Evolutionary conservation across 1,140 invertebrate genomes (phyloP), one percentile per base, ranked within the genome.

Genomic region (Lepidurus packardi): DNA sequence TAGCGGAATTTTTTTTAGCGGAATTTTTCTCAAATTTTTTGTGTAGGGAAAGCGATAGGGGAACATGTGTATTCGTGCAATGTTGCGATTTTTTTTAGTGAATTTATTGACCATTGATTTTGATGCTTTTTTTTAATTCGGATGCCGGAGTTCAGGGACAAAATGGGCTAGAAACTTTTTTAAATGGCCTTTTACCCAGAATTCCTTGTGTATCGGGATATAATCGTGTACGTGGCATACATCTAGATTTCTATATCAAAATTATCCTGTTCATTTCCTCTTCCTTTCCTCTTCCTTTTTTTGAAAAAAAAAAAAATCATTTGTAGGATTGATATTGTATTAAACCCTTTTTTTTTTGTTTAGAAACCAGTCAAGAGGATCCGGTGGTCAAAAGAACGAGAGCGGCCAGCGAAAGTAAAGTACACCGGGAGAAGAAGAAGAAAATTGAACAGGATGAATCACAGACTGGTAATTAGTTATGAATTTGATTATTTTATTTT

Each of bases 151-250:
- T 65, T 65, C 16, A 5, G 53, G 53, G 53, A 65, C 53, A 65
- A 65, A 65, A 65, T 13, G 53, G 21, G 53, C 53, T 16, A 13
- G 16, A 21, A 65, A 13, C 53, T 65, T 65, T 65, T 65, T 16
- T 65, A 65, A 65, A 65, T 65, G 53, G 53, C 53, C 53, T 65
- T 65, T 65, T 65, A 65, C 53, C 53, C 53, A 65, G 53, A 65
- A 65, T 13, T 65, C 53, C 53, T 65, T 65, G 13, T 65, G 53
- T 65, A 65, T 16, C 13, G 53, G 53, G 53, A 21, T 21, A 65
- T 65, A 65, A 65, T 8, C 47, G 21, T 65, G 53, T 65, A 34
- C 53, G 53, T 65, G 53, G 21, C 53, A 65, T 65, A 65, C 53
- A 65, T 65, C 53, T 65, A 65, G 53, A 65, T 65, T 65, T 65